Percentiles rank a stretch among this genome's conserved stretches.
phyloP scores from a whole-genome alignment of 1,140 invertebrate genomes.

The Caerostris extrusa region DNA sequence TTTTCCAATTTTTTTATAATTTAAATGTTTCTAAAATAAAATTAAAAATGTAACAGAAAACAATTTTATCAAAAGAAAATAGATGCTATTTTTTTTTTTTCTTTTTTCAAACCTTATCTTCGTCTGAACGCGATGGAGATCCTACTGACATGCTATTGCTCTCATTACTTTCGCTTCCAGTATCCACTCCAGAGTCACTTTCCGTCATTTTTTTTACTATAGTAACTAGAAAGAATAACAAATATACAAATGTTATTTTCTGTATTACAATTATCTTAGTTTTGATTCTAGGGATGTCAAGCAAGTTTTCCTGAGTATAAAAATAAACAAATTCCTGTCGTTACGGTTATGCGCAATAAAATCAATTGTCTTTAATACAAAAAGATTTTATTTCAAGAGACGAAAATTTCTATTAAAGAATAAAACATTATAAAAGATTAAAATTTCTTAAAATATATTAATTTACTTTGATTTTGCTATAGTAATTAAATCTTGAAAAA shows the following conservation, averaged over 20 bases:
- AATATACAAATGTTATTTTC: background rate
- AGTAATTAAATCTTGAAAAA: background rate
- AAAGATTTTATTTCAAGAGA: background rate
- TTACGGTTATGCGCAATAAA: background rate
- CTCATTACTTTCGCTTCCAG: conserved; percentile 78
- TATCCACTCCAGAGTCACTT: conserved; percentile 78
- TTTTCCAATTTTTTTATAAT: too few relatives aligned
- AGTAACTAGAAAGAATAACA: background rate
- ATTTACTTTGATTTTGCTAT: background rate
- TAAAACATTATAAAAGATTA: background rate
- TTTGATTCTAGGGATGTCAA: background rate
- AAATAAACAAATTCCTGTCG: background rate
- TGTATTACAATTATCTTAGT: background rate
- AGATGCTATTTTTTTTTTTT: too few relatives aligned
- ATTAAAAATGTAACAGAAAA: too few relatives aligned
- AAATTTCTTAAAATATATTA: background rate
- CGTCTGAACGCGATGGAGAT: conserved; percentile 69
- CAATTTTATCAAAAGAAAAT: too few relatives aligned
- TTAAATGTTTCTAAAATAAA: too few relatives aligned
- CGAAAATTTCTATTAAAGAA: background rate
- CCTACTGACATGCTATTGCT: conserved; percentile 77
- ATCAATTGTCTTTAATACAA: too few relatives aligned
- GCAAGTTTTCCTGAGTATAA: background rate
- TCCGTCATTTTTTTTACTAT: conserved; percentile 65
- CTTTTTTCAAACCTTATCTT: conserved; percentile 62